Conservation (phyloP, 2,113 vertebrate genomes). For the Oncorhynchus kisutch region DNA sequence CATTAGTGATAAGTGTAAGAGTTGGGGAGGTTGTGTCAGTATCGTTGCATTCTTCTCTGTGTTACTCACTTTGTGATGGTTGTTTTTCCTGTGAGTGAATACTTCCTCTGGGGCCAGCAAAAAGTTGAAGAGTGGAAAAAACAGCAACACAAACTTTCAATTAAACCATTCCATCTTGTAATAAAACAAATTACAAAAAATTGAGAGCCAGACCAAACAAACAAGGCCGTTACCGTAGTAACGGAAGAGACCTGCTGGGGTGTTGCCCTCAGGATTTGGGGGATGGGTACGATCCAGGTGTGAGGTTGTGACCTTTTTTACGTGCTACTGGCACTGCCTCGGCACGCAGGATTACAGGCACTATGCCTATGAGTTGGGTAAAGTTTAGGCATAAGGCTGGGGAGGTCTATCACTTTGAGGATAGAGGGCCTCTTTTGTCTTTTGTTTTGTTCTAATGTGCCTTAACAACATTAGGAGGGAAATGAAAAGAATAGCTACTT, state of each 20-base stretch:
- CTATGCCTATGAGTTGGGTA: no score
- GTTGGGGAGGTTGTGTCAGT: neutral
- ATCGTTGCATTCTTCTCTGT: neutral
- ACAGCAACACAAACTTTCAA: constrained; percentile 41
- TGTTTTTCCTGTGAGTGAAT: constrained; percentile 31
- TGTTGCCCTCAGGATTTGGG: constrained; percentile 16
- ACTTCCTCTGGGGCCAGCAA: constrained; percentile 25
- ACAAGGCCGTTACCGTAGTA: constrained; percentile 56
- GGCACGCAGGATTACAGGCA: no score
- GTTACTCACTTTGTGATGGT: constrained; percentile 5
- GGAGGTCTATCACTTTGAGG: neutral
- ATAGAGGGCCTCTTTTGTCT: neutral
- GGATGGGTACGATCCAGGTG: constrained; percentile 7
- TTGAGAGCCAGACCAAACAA: constrained; percentile 56
- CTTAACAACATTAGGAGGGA: constrained; percentile 40
- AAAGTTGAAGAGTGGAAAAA: constrained; percentile 25
- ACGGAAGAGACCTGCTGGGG: constrained; percentile 35
- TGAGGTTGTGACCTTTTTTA: constrained; percentile 12
- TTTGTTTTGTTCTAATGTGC: constrained; percentile 26
- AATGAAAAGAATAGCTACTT: constrained; percentile 47
- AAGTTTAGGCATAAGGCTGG: neutral
- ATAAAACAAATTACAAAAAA: constrained; percentile 40
- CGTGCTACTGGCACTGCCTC: no score
- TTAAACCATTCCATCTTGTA: constrained; percentile 53
- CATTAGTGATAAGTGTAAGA: no score